Evolutionary conservation across 2,888 invertebrate genomes (phyloP).

Genomic region (Ethmia dodecea): DNA sequence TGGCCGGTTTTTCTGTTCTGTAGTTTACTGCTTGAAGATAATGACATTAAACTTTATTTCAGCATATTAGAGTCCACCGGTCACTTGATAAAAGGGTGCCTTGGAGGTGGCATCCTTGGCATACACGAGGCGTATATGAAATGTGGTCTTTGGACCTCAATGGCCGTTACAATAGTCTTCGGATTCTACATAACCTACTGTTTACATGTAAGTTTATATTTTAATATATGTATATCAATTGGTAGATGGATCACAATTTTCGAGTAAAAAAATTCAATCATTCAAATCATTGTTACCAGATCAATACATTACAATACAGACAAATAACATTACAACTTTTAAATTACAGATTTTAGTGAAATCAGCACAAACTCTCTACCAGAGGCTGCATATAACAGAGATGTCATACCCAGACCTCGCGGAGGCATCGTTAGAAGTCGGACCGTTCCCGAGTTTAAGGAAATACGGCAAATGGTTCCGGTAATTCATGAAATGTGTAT

Average conservation of each 20-base stretch:
- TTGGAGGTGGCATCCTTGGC: conserved; percentile 62
- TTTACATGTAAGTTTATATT: conserved; percentile 57
- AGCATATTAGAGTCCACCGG: conserved; percentile 57
- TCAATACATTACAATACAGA: no score
- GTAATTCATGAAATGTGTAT: no score
- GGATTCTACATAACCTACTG: conserved; percentile 65
- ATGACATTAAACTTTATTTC: conserved; percentile 22
- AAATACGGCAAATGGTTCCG: conserved; percentile 62
- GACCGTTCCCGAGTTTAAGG: conserved; percentile 50
- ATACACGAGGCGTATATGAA: conserved; percentile 69
- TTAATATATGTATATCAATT: no score
- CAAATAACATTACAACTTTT: no score
- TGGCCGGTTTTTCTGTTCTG: no score
- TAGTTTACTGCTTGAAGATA: no score
- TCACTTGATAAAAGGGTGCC: conserved; percentile 61
- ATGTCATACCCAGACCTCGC: conserved; percentile 67
- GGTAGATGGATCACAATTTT: no score
- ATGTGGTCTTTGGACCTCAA: conserved; percentile 55
- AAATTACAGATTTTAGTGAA: conserved; percentile 49
- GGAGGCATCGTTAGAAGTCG: conserved; percentile 49
- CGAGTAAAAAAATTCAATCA: no score
- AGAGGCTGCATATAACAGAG: conserved; percentile 47
- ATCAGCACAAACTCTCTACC: conserved; percentile 58
- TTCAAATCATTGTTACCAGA: no score
- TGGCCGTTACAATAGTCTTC: conserved; percentile 48